Conservation (phyloP, 1,140 invertebrate species). For the Cepaea nemoralis region DNA sequence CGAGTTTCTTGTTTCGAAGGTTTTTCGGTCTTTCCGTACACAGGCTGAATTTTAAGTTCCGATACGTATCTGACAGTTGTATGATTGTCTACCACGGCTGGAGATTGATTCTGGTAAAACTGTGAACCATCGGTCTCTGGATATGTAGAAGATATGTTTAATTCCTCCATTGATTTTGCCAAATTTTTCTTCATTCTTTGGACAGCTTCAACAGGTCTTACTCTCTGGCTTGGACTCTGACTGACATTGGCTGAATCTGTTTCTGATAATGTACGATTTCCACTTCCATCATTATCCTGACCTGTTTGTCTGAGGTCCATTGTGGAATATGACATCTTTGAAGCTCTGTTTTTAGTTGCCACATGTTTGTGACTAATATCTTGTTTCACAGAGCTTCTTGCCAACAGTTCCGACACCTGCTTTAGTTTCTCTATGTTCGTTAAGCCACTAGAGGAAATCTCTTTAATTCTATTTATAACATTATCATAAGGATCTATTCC, state of each 20-base stretch:
- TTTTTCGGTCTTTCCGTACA: not conserved
- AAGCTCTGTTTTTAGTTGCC: not conserved
- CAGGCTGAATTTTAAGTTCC: not conserved
- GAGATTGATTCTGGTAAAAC: not conserved
- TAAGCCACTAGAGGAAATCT: slow-evolving; percentile 26
- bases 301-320: slow-evolving; percentile 14
- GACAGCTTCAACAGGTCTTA: slow-evolving; percentile 29
- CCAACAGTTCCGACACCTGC: slow-evolving; percentile 17
- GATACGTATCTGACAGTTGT: not conserved
- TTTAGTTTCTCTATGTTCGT: slow-evolving; percentile 32
- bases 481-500: slow-evolving; percentile 29
- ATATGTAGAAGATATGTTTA: slow-evolving; percentile 2
- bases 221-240: not conserved
- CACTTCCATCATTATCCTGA: not conserved
- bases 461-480: slow-evolving; percentile 28
- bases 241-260: not conserved
- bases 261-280: not conserved
- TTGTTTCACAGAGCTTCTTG: not conserved
- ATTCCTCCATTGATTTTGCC: slow-evolving; percentile 39
- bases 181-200: slow-evolving; percentile 38
- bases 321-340: slow-evolving; percentile 16
- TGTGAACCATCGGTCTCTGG: not conserved
- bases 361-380: not conserved
- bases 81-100: not conserved
- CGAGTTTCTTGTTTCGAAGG: not conserved